Conservation (phyloP, 2,888 invertebrate species). For the Enoplolaimus lenunculus region DNA sequence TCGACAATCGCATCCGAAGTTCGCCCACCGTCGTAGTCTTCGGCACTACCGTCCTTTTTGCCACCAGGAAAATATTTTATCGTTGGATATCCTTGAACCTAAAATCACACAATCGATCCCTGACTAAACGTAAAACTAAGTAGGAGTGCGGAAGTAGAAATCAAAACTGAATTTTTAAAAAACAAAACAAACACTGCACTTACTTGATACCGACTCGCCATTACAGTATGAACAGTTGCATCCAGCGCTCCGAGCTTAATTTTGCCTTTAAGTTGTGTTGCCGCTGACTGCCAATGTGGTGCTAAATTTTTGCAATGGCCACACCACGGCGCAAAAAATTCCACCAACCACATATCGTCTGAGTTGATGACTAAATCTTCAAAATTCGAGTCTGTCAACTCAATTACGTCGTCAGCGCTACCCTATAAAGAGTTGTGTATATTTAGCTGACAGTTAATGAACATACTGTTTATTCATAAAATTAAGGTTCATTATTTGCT, state of each 20-base stretch:
- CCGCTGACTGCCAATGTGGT: conserved; percentile 90
- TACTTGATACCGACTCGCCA: conserved; percentile 64
- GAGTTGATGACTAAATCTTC: conserved; percentile 74
- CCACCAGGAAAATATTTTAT: conserved; percentile 74
- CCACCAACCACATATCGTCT: conserved; percentile 90
- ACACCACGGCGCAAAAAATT: conserved; percentile 79
- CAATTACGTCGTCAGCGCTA: conserved; percentile 57
- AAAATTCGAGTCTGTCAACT: conserved; percentile 88
- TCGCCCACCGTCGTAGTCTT: conserved; percentile 83
- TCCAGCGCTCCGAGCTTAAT: conserved; percentile 81
- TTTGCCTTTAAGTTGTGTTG: conserved; percentile 83
- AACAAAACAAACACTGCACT: too few relatives aligned
- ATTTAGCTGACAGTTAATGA: too few relatives aligned
- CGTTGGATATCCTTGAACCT: conserved; percentile 79
- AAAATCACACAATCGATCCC: conserved; percentile 7
- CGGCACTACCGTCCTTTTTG: conserved; percentile 41
- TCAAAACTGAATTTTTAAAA: conserved; percentile 20
- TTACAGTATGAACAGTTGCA: conserved; percentile 72
- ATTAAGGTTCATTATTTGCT: too few relatives aligned
- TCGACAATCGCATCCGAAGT: conserved; percentile 72
- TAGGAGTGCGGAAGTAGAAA: not conserved
- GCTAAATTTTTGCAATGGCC: conserved; percentile 91
- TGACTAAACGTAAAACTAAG: conserved; percentile 3
- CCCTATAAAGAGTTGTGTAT: conserved; percentile 28
- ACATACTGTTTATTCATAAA: too few relatives aligned